phyloP scores from a whole-genome alignment of 2,888 invertebrate species.

The Standfussiana lucernea region DNA sequence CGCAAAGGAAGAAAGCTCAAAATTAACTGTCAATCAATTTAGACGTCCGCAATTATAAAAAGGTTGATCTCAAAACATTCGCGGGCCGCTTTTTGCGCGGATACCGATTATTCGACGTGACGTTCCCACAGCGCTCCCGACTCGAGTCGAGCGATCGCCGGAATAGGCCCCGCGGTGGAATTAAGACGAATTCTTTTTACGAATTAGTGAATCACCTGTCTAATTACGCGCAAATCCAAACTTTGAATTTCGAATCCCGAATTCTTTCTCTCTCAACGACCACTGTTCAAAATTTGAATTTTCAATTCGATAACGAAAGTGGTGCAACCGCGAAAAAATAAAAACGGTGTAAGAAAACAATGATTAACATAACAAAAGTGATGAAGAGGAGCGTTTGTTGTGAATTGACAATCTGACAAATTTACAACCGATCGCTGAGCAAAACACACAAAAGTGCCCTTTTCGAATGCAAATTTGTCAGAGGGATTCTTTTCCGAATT shows the following conservation, averaged over 20 bases:
- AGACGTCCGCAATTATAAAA: constrained; percentile 73
- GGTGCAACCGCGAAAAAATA: constrained; percentile 68
- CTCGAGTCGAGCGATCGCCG: constrained; percentile 71
- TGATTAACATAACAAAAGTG: constrained; percentile 89
- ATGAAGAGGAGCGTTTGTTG: constrained; percentile 81
- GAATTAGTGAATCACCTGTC: constrained; percentile 90
- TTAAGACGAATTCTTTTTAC: constrained; percentile 86
- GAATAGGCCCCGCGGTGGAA: constrained; percentile 78
- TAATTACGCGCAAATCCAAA: constrained; percentile 84
- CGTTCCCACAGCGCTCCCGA: constrained; percentile 85
- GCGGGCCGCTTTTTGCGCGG: constrained; percentile 83
- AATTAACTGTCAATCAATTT: constrained; percentile 72
- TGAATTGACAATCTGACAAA: constrained; percentile 90
- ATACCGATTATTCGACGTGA: constrained; percentile 89
- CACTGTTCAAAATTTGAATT: constrained; percentile 65
- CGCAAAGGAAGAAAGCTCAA: constrained; percentile 63
- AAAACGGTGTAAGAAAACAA: constrained; percentile 73
- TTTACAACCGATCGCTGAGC: constrained; percentile 87
- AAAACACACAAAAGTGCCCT: constrained; percentile 87
- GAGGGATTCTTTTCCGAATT: constrained; percentile 83
- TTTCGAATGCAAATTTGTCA: constrained; percentile 89
- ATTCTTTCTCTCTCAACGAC: constrained; percentile 54
- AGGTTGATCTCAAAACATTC: constrained; percentile 77
- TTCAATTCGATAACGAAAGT: constrained; percentile 57
- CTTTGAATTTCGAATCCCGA: constrained; percentile 78